Evolutionary conservation across 2,113 vertebrate genomes (phyloP).

Genomic region (Cardinalis cardinalis): DNA sequence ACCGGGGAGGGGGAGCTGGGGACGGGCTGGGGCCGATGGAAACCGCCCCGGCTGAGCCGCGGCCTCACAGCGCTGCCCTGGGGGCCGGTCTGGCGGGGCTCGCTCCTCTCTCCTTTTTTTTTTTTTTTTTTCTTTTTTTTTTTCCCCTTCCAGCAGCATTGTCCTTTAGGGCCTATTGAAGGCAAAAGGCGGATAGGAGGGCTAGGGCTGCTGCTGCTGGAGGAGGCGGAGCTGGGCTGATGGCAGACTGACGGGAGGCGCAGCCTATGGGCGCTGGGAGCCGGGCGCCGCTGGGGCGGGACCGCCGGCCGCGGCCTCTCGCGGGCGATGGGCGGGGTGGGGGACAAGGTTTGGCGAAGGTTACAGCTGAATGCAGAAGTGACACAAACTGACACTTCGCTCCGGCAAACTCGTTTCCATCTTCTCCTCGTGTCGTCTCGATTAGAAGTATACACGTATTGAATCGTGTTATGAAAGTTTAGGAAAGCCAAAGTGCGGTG

Average conservation of each 20-base stretch:
- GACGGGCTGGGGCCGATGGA: not conserved
- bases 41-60: not conserved
- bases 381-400: not conserved
- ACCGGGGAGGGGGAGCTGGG: not conserved
- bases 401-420: not conserved
- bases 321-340: not conserved
- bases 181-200: constrained; percentile 14
- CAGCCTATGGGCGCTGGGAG: constrained; percentile 33
- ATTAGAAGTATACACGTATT: not conserved
- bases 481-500: not conserved
- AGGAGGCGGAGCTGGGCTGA: constrained; percentile 47
- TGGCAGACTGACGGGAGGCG: not conserved
- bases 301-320: not conserved
- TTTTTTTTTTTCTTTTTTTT: not conserved
- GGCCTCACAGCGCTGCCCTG: not conserved
- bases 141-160: not conserved
- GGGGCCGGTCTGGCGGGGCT: not conserved
- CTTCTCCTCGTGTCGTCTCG: not conserved
- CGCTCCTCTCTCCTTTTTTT: not conserved
- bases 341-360: constrained; percentile 63
- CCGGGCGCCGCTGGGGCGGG: constrained; percentile 4
- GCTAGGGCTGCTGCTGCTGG: not conserved
- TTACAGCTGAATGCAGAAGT: constrained; percentile 52
- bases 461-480: not conserved
- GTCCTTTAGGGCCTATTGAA: constrained; percentile 55